A percentile compares a stretch with the other conserved stretches of the same genome.
Conservation (phyloP, 1,140 invertebrate species). For the Drosophila pallidifrons region DNA sequence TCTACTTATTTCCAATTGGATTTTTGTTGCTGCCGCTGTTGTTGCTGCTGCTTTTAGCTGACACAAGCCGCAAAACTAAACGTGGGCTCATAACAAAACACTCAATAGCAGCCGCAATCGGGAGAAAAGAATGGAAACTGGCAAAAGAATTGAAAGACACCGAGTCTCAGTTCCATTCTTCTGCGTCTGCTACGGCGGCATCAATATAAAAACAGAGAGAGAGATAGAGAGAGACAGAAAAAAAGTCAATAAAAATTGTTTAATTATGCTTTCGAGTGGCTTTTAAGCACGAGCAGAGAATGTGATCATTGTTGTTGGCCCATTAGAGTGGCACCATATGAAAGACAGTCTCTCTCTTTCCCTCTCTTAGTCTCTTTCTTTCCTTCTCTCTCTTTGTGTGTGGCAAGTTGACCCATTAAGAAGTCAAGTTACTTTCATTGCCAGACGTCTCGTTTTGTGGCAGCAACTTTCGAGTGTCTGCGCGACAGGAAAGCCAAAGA, state of each 20-base stretch:
- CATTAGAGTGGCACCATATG: constrained; percentile 57
- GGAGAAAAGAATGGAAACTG: constrained; percentile 33
- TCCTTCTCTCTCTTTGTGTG: constrained; percentile 24
- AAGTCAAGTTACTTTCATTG: constrained; percentile 66
- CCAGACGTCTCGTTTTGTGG: constrained; percentile 28
- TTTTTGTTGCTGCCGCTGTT: constrained; percentile 28
- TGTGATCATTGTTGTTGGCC: constrained; percentile 58
- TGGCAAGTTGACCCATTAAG: constrained; percentile 74
- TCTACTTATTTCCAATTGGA: constrained; percentile 55
- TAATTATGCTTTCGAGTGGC: constrained; percentile 78
- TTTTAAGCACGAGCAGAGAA: constrained; percentile 67
- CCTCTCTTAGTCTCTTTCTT: constrained; percentile 8
- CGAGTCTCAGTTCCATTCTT: constrained; percentile 30
- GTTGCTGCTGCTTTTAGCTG: constrained; percentile 18
- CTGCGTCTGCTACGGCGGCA: constrained; percentile 46
- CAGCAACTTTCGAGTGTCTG: constrained; percentile 32
- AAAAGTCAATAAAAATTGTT: constrained; percentile 80
- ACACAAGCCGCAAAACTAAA: constrained; percentile 49
- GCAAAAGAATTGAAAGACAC: constrained; percentile 37
- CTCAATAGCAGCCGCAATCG: constrained; percentile 12
- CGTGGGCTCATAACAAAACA: constrained; percentile 51
- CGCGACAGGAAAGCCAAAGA: constrained; percentile 11
- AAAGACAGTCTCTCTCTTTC: constrained; percentile 1
- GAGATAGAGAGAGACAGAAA: no score
- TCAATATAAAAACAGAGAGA: constrained; percentile 59